phyloP scores from a whole-genome alignment of 2,113 vertebrate genomes.

The Cryptoleucopteryx plumbea region DNA sequence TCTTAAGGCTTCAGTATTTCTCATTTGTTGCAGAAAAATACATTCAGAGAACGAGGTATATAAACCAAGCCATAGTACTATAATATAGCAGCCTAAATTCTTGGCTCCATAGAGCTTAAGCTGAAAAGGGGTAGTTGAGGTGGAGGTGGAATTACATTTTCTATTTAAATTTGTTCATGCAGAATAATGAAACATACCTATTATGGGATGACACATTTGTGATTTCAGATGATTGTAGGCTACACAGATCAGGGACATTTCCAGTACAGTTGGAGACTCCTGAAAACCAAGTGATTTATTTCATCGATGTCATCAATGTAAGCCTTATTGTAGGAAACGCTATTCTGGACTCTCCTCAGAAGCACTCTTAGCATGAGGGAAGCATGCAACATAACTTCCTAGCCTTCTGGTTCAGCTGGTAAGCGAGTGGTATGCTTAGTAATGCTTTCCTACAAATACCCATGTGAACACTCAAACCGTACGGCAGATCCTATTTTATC shows the following conservation, averaged over 20 bases:
- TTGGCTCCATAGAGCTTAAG: background rate
- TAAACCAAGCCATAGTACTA: background rate
- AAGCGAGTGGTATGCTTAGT: background rate
- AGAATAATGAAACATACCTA: background rate
- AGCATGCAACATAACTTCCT: background rate
- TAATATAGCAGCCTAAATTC: background rate
- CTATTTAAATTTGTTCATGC: background rate
- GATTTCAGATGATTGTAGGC: background rate
- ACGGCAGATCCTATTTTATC: background rate
- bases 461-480: background rate
- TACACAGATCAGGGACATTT: background rate
- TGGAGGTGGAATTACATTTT: background rate
- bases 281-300: background rate
- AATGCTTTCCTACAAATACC: background rate
- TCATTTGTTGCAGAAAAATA: background rate
- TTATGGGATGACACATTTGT: background rate
- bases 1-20: background rate
- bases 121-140: background rate
- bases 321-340: background rate
- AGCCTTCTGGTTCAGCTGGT: background rate
- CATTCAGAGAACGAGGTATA: background rate
- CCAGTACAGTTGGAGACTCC: background rate
- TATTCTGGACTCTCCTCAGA: background rate
- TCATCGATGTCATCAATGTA: background rate
- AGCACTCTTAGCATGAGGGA: background rate